These are phyloP conservation scores for Polyommatus iphigenia DNA, from an alignment of 2,888 invertebrate genomes.

Conservation along the genomic window DNA sequence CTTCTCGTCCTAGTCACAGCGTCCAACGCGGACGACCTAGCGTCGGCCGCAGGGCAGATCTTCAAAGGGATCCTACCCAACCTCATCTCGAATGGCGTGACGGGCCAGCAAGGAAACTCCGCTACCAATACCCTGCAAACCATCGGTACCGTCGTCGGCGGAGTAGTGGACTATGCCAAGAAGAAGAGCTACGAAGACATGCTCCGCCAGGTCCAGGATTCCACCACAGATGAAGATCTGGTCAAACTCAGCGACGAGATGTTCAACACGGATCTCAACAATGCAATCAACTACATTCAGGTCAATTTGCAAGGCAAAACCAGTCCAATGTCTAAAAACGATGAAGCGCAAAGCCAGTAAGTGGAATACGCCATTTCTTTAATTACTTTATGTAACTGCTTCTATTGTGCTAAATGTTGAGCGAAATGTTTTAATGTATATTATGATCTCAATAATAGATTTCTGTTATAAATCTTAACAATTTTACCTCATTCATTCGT, in stretches of 20 bases:
- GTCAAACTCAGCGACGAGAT: constrained; percentile 86
- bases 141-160: constrained; percentile 73
- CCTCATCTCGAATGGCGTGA: constrained; percentile 63
- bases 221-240: constrained; percentile 84
- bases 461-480: background rate
- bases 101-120: constrained; percentile 65
- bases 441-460: background rate
- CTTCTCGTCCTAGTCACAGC: constrained; percentile 56
- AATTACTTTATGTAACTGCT: constrained; percentile 15
- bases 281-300: constrained; percentile 84
- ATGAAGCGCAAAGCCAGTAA: constrained; percentile 85
- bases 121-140: constrained; percentile 67
- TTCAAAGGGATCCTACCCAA: constrained; percentile 71
- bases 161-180: constrained; percentile 73
- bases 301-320: constrained; percentile 88
- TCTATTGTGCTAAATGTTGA: constrained; percentile 1
- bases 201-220: constrained; percentile 67
- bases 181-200: constrained; percentile 74
- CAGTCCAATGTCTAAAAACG: constrained; percentile 83
- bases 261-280: constrained; percentile 86
- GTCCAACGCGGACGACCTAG: constrained; percentile 63
- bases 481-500: background rate
- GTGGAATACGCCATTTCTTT: constrained; percentile 35
- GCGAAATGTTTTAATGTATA: background rate
- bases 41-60: constrained; percentile 71